Percentiles rank a stretch among this genome's conserved stretches.
phyloP scores from a whole-genome alignment of 1,140 invertebrate genomes.

The Brachionus paranguensis region DNA sequence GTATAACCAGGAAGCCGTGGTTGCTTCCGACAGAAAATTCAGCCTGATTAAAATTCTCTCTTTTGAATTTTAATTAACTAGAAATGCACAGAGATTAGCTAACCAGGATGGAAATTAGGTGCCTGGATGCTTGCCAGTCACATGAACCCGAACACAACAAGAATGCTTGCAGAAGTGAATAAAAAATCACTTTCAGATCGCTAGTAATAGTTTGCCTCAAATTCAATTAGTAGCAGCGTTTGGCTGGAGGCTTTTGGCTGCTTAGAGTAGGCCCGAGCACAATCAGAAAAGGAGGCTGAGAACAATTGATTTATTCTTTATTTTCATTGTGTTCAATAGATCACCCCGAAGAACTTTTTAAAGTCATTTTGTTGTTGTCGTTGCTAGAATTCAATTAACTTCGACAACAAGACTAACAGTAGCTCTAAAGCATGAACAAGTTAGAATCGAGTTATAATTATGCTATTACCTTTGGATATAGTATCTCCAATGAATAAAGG shows the following conservation, averaged over 20 bases:
- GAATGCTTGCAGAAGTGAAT: neutral
- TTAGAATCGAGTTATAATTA: slow-evolving; percentile 36
- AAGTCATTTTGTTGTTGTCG: neutral
- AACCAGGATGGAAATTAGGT: neutral
- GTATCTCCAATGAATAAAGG: neutral
- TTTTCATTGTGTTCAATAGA: neutral
- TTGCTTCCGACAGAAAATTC: slow-evolving; percentile 1
- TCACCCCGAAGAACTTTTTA: slow-evolving; percentile 13
- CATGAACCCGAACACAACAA: neutral
- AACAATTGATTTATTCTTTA: neutral
- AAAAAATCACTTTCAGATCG: neutral
- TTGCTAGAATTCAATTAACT: slow-evolving; percentile 12
- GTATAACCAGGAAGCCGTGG: neutral
- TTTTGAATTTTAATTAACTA: slow-evolving; percentile 16
- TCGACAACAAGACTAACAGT: slow-evolving; percentile 8
- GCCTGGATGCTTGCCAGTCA: neutral
- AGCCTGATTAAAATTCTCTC: neutral
- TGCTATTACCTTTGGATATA: slow-evolving; percentile 37
- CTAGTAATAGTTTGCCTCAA: neutral
- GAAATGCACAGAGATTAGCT: neutral
- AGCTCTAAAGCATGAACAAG: slow-evolving; percentile 21
- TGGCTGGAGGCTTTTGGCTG: neutral
- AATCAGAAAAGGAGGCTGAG: neutral
- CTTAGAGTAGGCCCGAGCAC: neutral
- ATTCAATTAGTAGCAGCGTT: neutral